Conservation (phyloP, 1,140 invertebrate species). For the Nasonia longicornis region DNA sequence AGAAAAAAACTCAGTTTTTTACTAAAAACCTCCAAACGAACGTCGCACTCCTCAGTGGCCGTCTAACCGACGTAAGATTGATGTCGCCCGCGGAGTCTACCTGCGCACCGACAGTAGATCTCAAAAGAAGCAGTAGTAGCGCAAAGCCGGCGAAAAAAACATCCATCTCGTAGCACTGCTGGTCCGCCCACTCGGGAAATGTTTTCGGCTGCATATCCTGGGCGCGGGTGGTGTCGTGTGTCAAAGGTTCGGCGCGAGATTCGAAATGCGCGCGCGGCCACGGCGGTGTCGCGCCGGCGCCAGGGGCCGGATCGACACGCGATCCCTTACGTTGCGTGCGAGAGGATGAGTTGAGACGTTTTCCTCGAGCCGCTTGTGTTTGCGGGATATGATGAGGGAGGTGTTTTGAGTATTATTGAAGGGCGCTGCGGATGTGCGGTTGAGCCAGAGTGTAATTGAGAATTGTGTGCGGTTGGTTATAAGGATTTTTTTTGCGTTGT, state of each 20-base stretch:
- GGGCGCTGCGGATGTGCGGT: background rate
- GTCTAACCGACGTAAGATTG: background rate
- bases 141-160: background rate
- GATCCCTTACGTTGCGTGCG: conserved; percentile 53
- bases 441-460: background rate
- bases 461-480: background rate
- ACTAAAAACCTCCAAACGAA: background rate
- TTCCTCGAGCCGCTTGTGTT: background rate
- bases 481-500: too few relatives aligned
- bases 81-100: background rate
- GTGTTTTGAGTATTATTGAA: background rate
- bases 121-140: background rate
- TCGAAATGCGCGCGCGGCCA: conserved; percentile 25
- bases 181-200: background rate
- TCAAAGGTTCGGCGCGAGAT: conserved; percentile 51
- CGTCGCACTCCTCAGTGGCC: background rate
- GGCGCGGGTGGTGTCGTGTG: conserved; percentile 46
- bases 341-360: background rate
- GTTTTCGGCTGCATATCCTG: conserved; percentile 17
- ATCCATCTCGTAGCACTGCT: background rate
- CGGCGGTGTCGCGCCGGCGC: conserved; percentile 61
- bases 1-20: too few relatives aligned
- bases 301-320: conserved; percentile 62
- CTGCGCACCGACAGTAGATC: background rate
- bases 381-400: background rate